phyloP scores from a whole-genome alignment of 2,113 vertebrate species.

The Chloropsis hardwickii region DNA sequence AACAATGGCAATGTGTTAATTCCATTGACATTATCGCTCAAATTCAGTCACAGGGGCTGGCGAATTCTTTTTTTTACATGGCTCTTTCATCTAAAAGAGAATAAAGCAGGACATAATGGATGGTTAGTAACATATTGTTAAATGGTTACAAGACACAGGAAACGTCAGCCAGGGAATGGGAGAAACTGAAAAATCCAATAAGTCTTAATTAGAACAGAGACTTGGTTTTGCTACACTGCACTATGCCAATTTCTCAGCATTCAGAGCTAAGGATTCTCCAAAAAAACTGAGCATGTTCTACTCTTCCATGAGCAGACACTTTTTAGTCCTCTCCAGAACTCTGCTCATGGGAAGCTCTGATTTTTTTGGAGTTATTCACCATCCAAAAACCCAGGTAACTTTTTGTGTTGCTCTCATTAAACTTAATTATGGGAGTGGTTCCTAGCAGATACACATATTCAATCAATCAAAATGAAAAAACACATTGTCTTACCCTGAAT shows the following conservation, averaged over 20 bases:
- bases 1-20: constrained; percentile 47
- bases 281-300: not conserved
- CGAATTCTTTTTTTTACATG: not conserved
- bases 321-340: not conserved
- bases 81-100: constrained; percentile 56
- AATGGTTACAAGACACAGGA: not conserved
- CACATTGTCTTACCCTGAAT: not conserved
- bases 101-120: constrained; percentile 43
- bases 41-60: constrained; percentile 36
- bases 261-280: not conserved
- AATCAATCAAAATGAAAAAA: not conserved
- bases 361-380: not conserved
- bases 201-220: not conserved
- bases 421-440: not conserved
- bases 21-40: constrained; percentile 56
- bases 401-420: not conserved
- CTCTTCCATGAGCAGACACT: not conserved
- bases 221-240: not conserved
- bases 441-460: not conserved
- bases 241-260: not conserved
- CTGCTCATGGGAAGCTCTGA: not conserved
- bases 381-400: not conserved
- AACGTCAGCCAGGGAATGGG: not conserved
- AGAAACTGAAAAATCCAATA: not conserved
- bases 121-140: constrained; percentile 41